Percentiles rank a stretch among this genome's conserved stretches.
Conservation (phyloP, 2,797 vertebrate genomes). For the Leontopithecus rosalia region DNA sequence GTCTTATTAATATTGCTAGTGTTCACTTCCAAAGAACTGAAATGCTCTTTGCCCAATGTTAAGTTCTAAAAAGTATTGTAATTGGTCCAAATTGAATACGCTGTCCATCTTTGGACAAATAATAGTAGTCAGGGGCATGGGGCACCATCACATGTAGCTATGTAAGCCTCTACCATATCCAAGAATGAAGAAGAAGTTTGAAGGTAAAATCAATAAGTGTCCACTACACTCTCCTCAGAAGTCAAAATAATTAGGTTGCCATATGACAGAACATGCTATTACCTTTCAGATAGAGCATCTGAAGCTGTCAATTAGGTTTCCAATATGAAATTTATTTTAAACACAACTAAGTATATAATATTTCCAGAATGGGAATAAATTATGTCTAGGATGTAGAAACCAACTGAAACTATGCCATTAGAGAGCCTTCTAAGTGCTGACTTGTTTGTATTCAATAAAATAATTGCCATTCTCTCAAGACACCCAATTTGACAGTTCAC, state of each 20-base stretch:
- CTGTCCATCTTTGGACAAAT: background rate
- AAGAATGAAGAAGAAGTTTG: background rate
- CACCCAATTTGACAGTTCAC: background rate
- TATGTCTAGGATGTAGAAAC: background rate
- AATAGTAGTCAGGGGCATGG: background rate
- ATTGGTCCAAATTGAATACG: background rate
- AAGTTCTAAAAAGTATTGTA: background rate
- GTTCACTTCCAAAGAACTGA: background rate
- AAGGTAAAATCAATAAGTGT: background rate
- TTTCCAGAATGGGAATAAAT: conserved; percentile 9
- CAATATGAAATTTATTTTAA: conserved; percentile 34
- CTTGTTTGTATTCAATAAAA: conserved; percentile 36
- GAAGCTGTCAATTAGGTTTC: background rate
- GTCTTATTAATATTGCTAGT: background rate
- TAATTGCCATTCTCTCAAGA: conserved; percentile 61
- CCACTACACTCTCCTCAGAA: background rate
- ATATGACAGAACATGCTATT: background rate
- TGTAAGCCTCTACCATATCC: background rate
- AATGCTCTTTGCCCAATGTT: background rate
- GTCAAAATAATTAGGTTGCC: background rate
- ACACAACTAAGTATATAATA: background rate
- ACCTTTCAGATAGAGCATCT: background rate
- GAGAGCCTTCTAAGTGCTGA: background rate
- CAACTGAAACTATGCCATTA: conserved; percentile 32
- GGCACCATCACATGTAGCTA: background rate